These are phyloP conservation scores for Ranitomeya imitator DNA, from an alignment of 2,113 vertebrate species.

Conservation along the genomic window DNA sequence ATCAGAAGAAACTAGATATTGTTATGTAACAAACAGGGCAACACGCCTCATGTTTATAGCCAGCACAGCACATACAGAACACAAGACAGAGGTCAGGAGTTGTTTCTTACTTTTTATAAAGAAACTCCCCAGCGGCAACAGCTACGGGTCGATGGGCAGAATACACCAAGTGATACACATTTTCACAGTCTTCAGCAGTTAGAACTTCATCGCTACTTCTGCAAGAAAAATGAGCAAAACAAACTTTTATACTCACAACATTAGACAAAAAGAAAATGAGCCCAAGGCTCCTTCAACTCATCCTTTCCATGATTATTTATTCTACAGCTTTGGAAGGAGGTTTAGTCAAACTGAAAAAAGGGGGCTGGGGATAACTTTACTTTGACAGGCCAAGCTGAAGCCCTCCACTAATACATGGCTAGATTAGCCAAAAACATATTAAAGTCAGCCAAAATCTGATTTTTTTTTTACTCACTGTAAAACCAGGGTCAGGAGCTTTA, in stretches of 20 bases:
- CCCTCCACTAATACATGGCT: not conserved
- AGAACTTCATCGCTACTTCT: constrained; percentile 98
- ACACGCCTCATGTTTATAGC: not conserved
- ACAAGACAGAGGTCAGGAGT: not conserved
- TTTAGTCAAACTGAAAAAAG: too few relatives aligned
- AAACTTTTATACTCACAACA: not conserved
- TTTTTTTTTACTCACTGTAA: constrained; percentile 87
- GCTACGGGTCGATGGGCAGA: constrained; percentile 96
- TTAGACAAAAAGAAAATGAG: too few relatives aligned
- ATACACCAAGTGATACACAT: constrained; percentile 97
- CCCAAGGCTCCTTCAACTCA: too few relatives aligned
- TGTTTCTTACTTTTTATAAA: constrained; percentile 91
- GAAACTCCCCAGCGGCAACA: constrained; percentile 96
- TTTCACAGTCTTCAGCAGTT: constrained; percentile 98
- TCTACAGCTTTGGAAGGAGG: too few relatives aligned
- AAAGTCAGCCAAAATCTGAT: not conserved
- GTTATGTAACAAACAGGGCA: not conserved
- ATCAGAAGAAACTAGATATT: not conserved
- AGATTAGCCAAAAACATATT: not conserved
- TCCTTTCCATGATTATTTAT: too few relatives aligned
- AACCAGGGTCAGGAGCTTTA: constrained; percentile 97
- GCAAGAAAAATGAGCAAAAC: constrained; percentile 56
- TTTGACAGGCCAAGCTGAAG: not conserved
- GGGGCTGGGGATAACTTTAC: too few relatives aligned
- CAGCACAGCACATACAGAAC: not conserved